Evolutionary conservation across 1,140 invertebrate genomes (phyloP).

Genomic region (Drosophila sproati): DNA sequence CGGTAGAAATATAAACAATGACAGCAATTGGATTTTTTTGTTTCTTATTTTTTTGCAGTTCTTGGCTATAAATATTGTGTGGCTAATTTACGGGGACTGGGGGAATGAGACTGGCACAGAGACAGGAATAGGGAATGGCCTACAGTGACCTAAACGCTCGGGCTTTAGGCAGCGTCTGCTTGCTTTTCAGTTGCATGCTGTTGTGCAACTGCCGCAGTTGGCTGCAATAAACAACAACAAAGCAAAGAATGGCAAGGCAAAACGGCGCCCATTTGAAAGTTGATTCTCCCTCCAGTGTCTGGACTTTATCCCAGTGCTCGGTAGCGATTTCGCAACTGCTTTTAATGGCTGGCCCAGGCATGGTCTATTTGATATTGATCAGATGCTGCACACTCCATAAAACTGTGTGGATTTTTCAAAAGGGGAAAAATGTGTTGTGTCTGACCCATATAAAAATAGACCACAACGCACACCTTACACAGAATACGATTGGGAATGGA

Average conservation of each 20-base stretch:
- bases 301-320: conserved; percentile 11
- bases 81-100: too few species aligned
- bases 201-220: conserved; percentile 22
- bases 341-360: conserved; percentile 49
- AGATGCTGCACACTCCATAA: conserved; percentile 54
- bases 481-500: background rate
- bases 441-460: conserved; percentile 60
- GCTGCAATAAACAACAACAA: conserved; percentile 26
- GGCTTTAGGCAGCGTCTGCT: conserved; percentile 6
- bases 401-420: background rate
- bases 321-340: conserved; percentile 50
- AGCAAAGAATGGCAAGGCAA: conserved; percentile 12
- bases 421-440: conserved; percentile 24
- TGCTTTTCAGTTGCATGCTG: conserved; percentile 1
- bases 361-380: conserved; percentile 59
- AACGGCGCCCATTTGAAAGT: conserved; percentile 29
- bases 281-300: conserved; percentile 15
- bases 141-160: conserved; percentile 1
- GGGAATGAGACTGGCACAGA: too few species aligned
- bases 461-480: conserved; percentile 57
- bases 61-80: background rate
- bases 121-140: background rate
- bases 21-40: too few species aligned
- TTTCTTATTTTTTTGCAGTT: background rate
- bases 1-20: too few species aligned